Conservation (phyloP, 30 jellyfish, hydroid and myxozoan species). For the Hydractinia echinata region DNA sequence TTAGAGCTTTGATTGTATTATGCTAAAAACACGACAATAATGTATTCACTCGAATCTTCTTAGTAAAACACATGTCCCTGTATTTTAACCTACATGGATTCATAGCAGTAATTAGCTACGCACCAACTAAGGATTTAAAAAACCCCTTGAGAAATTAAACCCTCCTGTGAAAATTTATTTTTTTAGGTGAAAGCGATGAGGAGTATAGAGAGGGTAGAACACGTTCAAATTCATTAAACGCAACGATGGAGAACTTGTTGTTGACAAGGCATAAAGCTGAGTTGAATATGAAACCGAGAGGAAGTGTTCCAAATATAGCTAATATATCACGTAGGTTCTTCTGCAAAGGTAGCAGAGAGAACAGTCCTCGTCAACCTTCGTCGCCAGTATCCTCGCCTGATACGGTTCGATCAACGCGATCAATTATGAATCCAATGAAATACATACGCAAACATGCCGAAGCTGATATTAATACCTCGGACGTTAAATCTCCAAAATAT, state of each 20-base stretch:
- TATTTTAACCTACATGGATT: no score
- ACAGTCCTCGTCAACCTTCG: neutral
- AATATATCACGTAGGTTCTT: slow-evolving; percentile 1
- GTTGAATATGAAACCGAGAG: slow-evolving; percentile 7
- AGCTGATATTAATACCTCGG: neutral
- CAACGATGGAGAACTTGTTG: slow-evolving; percentile 15
- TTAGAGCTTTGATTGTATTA: no score
- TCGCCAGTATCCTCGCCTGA: neutral
- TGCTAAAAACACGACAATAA: no score
- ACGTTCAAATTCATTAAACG: neutral
- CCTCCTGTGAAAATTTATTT: neutral
- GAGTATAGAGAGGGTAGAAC: neutral
- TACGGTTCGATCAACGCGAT: slow-evolving; percentile 12
- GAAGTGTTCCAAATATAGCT: slow-evolving; percentile 29
- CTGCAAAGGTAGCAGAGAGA: neutral
- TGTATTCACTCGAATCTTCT: no score
- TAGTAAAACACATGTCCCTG: no score
- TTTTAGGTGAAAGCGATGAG: slow-evolving; percentile 14
- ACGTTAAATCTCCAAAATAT: neutral
- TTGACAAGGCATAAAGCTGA: neutral
- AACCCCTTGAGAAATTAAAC: neutral
- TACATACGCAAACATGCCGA: slow-evolving; percentile 14
- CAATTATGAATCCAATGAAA: slow-evolving; percentile 13
- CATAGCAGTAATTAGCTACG: no score
- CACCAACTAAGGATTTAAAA: no score